Conservation (phyloP, 2,113 vertebrate genomes). For the Ondatra zibethicus region DNA sequence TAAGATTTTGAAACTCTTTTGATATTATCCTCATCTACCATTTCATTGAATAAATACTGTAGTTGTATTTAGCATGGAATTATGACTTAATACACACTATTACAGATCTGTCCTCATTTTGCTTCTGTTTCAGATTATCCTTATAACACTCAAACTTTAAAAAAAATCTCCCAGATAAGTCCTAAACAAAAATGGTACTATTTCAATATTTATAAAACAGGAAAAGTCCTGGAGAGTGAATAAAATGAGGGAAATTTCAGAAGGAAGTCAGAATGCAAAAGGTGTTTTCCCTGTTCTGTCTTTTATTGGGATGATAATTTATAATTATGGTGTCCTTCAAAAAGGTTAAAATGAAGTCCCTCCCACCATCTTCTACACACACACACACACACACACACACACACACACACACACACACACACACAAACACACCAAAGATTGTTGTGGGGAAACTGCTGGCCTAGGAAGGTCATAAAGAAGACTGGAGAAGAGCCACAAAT, state of each 20-base stretch:
- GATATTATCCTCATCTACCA: not conserved
- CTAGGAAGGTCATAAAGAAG: not conserved
- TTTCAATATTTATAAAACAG: not conserved
- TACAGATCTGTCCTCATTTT: not conserved
- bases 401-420: not conserved
- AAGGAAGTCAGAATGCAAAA: not conserved
- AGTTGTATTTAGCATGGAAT: not conserved
- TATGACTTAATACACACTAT: not conserved
- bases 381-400: not conserved
- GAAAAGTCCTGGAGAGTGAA: not conserved
- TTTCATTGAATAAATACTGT: not conserved
- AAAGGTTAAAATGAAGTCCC: not conserved
- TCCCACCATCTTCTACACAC: not conserved
- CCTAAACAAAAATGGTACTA: not conserved
- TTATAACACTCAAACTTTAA: not conserved
- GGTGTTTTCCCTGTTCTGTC: not conserved
- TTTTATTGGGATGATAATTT: not conserved
- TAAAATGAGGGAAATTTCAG: not conserved
- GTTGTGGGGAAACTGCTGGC: not conserved
- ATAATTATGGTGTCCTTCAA: not conserved
- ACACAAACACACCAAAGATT: not conserved
- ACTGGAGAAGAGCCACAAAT: not conserved
- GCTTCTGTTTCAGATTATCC: not conserved
- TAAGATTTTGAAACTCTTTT: not conserved
- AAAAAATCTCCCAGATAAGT: not conserved